Evolutionary conservation across 2,113 vertebrate genomes (phyloP).

Genomic region (Pelecanoides urinatrix): DNA sequence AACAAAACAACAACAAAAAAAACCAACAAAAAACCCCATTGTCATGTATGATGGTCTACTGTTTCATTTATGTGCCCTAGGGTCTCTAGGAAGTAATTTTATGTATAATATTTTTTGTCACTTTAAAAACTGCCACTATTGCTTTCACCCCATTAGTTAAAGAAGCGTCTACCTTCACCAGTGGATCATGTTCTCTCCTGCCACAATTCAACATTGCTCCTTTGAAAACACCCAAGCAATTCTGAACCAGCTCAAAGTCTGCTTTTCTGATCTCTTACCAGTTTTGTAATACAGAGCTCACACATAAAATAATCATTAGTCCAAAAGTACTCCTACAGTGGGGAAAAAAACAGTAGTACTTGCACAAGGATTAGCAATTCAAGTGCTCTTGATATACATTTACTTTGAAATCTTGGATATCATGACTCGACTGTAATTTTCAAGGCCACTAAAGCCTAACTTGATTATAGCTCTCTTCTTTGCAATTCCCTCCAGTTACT

Average conservation of each 20-base stretch:
- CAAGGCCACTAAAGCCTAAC: not conserved
- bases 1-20: not conserved
- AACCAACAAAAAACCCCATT: not conserved
- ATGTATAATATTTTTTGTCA: not conserved
- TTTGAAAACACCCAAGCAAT: not conserved
- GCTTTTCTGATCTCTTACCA: not conserved
- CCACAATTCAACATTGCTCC: not conserved
- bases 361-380: not conserved
- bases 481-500: not conserved
- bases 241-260: not conserved
- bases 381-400: not conserved
- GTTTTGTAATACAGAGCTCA: not conserved
- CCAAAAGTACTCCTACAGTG: not conserved
- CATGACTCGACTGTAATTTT: not conserved
- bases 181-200: not conserved
- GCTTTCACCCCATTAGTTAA: not conserved
- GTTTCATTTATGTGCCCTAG: not conserved
- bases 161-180: not conserved
- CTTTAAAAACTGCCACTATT: not conserved
- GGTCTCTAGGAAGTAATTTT: not conserved
- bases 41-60: fast-evolving
- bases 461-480: not conserved
- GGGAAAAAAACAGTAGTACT: not conserved
- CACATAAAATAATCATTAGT: not conserved
- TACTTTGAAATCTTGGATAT: not conserved